These are phyloP conservation scores for Mirounga angustirostris DNA, from an alignment of 2,113 vertebrate genomes.

Conservation along the genomic window DNA sequence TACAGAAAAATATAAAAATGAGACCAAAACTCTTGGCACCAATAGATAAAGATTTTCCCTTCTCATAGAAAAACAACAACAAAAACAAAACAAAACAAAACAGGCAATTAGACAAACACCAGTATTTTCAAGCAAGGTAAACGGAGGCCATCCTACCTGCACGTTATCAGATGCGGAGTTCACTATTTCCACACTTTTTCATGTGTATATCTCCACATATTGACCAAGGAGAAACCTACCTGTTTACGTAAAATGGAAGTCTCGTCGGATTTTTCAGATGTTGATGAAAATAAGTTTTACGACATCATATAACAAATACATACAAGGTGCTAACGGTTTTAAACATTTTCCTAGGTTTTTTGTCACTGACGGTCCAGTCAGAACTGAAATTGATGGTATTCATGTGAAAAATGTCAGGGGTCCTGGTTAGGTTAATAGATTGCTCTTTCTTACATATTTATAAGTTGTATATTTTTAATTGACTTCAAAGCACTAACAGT, in stretches of 20 bases:
- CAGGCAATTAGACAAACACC: not conserved
- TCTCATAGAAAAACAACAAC: not conserved
- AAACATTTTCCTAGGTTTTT: not conserved
- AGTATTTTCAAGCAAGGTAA: not conserved
- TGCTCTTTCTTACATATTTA: not conserved
- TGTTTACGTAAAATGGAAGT: not conserved
- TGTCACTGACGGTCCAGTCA: not conserved
- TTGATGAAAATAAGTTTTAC: slow-evolving; percentile 97
- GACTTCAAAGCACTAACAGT: not conserved
- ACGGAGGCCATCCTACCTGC: not conserved
- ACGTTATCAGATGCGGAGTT: not conserved
- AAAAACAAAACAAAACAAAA: not conserved
- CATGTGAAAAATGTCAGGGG: not conserved
- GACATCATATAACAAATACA: slow-evolving; percentile 96
- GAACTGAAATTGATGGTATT: not conserved
- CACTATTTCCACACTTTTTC: not conserved
- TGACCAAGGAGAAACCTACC: not conserved
- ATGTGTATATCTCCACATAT: not conserved
- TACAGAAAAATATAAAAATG: not conserved
- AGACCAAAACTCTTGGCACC: not conserved
- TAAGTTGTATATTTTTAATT: slow-evolving; percentile 28
- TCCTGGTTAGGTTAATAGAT: not conserved
- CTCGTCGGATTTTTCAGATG: not conserved
- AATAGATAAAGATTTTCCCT: not conserved
- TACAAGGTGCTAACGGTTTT: slow-evolving; percentile 87